Base-by-base conservation (phyloP, 1,140 invertebrate genomes). In the Euborellia annulipes region DNA sequence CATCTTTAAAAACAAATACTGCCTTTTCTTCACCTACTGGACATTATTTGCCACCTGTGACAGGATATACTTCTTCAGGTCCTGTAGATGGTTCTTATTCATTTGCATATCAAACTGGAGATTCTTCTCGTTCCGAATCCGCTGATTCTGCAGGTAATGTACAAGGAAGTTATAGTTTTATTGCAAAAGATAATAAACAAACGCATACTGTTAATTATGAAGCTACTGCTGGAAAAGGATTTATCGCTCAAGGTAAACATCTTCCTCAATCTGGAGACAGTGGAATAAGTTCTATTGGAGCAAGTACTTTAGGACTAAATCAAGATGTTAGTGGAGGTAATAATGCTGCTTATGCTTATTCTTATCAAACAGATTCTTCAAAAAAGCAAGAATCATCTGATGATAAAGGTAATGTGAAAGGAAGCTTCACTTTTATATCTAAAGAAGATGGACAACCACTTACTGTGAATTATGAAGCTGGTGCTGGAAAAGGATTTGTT, bases 291-390 rank as follows among this genome's bases (percentile, higher is more conserved):
- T 7, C 44, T 7, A 9, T 3, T 1, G 14, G 13, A 14, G 16
- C 30, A 1, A n/a, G 21, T 17, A 13, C n/a, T 20, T 9, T 14
- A n/a, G 42, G 1, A 7, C n/a, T 34, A 2, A 14, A 13, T 18
- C 17, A n/a, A 34, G 13, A 9, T n/a, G 13, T 43, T 13, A 30
- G 20, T 23, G 34, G n/a, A n/a, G n/a, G n/a, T n/a, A n/a, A n/a
- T n/a, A n/a, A n/a, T n/a, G n/a, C n/a, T n/a, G n/a, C 52, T 4
- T 57, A 55, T 36, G 34, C 47, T 14, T 55, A 55, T 41, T 48
- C 48, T 11, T 57, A 50, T 30, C 42, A 49, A 39, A 50, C 54
- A 11, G 51, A 51, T 17, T 51, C 52, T 13, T 44, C 46, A 3
- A 22, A 13, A 7, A 22, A 43, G 21, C n/a, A 43, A 36, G 50